These are phyloP conservation scores for Zootoca vivipara DNA, from an alignment of 2,113 vertebrate species.

Conservation along the genomic window DNA sequence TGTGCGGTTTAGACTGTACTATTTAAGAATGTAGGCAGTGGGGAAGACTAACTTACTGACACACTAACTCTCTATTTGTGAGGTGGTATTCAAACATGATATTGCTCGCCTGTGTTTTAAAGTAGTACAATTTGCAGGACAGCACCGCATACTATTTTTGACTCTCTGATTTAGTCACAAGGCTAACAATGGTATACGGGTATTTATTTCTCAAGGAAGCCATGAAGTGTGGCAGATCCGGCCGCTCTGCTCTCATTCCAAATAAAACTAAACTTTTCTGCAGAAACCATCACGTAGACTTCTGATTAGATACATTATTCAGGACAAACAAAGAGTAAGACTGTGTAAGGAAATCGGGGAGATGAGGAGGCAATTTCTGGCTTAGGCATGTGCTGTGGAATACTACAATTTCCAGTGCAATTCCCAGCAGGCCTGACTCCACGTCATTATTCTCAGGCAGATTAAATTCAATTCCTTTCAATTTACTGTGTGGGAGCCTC, in stretches of 20 bases:
- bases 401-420: not conserved
- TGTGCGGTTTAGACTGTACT: no score
- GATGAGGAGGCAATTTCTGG: not conserved
- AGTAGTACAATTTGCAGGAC: not conserved
- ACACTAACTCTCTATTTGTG: not conserved
- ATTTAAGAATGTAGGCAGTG: not conserved
- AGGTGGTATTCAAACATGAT: not conserved
- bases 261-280: not conserved
- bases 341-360: not conserved
- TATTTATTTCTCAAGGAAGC: slow-evolving; percentile 8
- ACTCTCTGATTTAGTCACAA: not conserved
- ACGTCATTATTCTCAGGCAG: not conserved
- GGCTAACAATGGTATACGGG: not conserved
- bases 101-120: not conserved
- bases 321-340: not conserved
- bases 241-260: slow-evolving; percentile 1
- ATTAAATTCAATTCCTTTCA: not conserved
- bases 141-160: not conserved
- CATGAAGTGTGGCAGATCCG: not conserved
- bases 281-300: fast-evolving
- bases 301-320: not conserved
- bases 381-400: fast-evolving
- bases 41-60: not conserved
- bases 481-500: not conserved
- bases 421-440: not conserved